phyloP scores from a whole-genome alignment of 2,113 vertebrate species.

The Myotis lucifugus region DNA sequence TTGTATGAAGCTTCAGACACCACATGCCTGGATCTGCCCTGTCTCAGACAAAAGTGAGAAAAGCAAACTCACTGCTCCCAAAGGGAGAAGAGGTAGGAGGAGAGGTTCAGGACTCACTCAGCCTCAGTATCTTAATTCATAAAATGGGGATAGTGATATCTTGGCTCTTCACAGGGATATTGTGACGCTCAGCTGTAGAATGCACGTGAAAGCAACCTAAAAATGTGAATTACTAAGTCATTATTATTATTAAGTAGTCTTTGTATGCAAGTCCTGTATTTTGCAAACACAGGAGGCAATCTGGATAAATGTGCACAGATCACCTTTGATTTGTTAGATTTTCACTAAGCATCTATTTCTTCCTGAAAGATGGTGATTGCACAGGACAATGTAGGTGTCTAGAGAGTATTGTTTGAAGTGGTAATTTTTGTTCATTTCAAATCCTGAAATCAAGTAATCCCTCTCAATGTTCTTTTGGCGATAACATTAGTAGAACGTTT shows the following conservation, averaged over 20 bases:
- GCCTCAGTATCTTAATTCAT: background rate
- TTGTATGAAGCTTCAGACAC: background rate
- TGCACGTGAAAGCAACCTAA: background rate
- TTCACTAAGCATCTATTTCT: background rate
- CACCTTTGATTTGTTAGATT: background rate
- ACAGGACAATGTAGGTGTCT: background rate
- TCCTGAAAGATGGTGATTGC: background rate
- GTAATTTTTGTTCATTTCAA: constrained; percentile 53
- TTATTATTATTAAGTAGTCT: background rate
- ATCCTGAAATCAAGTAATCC: constrained; percentile 29
- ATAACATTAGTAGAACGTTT: background rate
- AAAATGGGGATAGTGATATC: background rate
- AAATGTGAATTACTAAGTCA: background rate
- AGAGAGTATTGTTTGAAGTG: background rate
- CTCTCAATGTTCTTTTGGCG: background rate
- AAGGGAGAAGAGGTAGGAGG: background rate
- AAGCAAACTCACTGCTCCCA: background rate
- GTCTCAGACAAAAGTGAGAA: background rate
- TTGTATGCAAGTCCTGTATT: background rate
- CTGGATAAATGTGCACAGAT: background rate
- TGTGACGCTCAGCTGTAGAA: background rate
- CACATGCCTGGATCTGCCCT: background rate
- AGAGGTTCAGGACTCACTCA: background rate
- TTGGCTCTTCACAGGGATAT: background rate
- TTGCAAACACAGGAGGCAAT: background rate